These are phyloP conservation scores for Halcyon badia DNA, from an alignment of 2,797 vertebrate genomes.

Conservation along the genomic window DNA sequence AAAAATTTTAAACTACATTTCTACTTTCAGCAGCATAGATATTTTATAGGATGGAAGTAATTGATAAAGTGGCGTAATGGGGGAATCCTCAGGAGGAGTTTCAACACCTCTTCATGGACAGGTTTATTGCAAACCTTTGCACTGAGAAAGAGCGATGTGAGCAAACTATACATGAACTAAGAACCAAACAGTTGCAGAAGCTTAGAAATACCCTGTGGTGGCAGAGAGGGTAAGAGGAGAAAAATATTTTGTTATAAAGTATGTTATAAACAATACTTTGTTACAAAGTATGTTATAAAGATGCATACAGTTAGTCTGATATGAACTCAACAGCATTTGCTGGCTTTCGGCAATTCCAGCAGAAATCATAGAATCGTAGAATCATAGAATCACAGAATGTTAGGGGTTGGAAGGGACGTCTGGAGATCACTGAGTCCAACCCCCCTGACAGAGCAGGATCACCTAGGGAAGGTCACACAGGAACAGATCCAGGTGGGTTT, in stretches of 20 bases:
- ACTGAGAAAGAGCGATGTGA: not conserved
- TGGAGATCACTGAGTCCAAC: too few relatives aligned
- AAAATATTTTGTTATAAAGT: not conserved
- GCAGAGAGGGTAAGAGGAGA: not conserved
- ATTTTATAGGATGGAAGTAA: not conserved
- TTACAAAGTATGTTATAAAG: not conserved
- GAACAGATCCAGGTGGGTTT: too few relatives aligned
- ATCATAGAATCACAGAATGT: too few relatives aligned
- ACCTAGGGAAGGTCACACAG: too few relatives aligned
- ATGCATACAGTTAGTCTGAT: not conserved
- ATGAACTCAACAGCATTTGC: not conserved
- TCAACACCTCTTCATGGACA: not conserved
- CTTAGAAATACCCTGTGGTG: not conserved
- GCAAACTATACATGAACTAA: not conserved
- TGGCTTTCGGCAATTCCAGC: not conserved
- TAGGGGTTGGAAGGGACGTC: too few relatives aligned
- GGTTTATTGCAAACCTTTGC: not conserved
- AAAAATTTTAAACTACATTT: not conserved
- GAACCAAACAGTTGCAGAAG: not conserved
- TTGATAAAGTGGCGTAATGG: not conserved
- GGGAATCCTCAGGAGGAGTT: not conserved
- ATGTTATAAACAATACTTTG: not conserved
- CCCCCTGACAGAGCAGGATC: too few relatives aligned
- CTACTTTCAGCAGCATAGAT: not conserved
- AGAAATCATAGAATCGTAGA: not conserved